A percentile compares a stretch with the other conserved stretches of the same genome.
Evolutionary conservation across 1,140 invertebrate species (phyloP).

Genomic region (Ephestia elutella): DNA sequence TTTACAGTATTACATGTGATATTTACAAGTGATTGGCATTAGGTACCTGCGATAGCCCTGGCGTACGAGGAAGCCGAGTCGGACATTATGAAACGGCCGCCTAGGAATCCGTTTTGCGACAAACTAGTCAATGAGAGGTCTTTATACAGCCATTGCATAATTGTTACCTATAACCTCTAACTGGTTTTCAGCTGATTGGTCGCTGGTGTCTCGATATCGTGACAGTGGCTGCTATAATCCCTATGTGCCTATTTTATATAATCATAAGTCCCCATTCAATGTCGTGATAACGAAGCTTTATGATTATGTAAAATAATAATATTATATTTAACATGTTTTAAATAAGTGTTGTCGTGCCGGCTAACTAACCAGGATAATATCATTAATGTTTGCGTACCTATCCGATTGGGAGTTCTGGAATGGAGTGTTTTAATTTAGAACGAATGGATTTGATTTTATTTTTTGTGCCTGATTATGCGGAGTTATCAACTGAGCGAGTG

Average conservation of each 20-base stretch:
- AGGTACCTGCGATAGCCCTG: conserved; percentile 98
- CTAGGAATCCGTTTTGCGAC: conserved; percentile 95
- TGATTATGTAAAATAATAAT: conserved; percentile 22
- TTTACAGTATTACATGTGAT: background rate
- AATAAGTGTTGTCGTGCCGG: conserved; percentile 27
- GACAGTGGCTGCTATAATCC: conserved; percentile 32
- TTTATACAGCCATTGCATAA: conserved; percentile 49
- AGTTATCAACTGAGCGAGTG: background rate
- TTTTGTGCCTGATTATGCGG: background rate
- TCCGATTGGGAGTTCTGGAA: background rate
- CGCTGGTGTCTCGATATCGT: conserved; percentile 63
- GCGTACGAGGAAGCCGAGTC: conserved; percentile 98
- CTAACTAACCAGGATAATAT: conserved; percentile 10
- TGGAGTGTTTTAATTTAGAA: background rate
- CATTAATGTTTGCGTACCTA: conserved; percentile 4
- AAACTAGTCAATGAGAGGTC: conserved; percentile 98
- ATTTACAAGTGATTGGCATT: conserved; percentile 49
- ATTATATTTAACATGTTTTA: conserved; percentile 18
- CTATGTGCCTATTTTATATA: conserved; percentile 17
- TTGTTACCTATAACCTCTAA: conserved; percentile 43
- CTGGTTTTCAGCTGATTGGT: conserved; percentile 57
- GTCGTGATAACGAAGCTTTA: conserved; percentile 9
- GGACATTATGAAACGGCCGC: conserved; percentile 99
- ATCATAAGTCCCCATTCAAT: conserved; percentile 28
- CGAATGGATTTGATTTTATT: background rate